phyloP scores from a whole-genome alignment of 2,113 vertebrate species.

The Saccopteryx bilineata region DNA sequence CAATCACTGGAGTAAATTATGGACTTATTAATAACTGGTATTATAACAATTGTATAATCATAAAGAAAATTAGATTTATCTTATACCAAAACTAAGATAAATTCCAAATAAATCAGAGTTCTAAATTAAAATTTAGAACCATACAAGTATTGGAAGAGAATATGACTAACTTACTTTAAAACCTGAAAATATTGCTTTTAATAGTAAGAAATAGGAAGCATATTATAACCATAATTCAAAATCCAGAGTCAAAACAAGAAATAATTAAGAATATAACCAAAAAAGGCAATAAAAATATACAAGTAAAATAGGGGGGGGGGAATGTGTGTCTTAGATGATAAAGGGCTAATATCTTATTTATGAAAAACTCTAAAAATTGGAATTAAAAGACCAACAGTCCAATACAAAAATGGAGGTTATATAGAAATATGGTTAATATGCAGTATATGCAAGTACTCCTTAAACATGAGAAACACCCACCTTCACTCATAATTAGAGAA shows the following conservation, averaged over 20 bases:
- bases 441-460: neutral
- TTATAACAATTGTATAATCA: neutral
- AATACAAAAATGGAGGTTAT: neutral
- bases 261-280: neutral
- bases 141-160: neutral
- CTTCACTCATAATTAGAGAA: conserved; percentile 33
- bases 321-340: neutral
- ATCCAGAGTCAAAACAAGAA: neutral
- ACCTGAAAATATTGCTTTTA: neutral
- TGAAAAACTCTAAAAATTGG: neutral
- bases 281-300: neutral
- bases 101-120: neutral
- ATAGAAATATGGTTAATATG: conserved; percentile 7
- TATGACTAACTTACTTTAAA: neutral
- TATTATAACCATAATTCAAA: conserved; percentile 11
- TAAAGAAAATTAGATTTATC: neutral
- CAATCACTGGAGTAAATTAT: neutral
- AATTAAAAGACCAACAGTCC: neutral
- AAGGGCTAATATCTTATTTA: neutral
- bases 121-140: neutral
- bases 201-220: neutral
- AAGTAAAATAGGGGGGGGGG: neutral
- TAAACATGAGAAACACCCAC: neutral
- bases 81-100: neutral
- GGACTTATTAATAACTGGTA: neutral